A percentile compares a stretch with the other conserved stretches of the same genome.
Evolutionary conservation across 2,113 vertebrate species (phyloP).

Genomic region (Brachyhypopomus occidentalis): DNA sequence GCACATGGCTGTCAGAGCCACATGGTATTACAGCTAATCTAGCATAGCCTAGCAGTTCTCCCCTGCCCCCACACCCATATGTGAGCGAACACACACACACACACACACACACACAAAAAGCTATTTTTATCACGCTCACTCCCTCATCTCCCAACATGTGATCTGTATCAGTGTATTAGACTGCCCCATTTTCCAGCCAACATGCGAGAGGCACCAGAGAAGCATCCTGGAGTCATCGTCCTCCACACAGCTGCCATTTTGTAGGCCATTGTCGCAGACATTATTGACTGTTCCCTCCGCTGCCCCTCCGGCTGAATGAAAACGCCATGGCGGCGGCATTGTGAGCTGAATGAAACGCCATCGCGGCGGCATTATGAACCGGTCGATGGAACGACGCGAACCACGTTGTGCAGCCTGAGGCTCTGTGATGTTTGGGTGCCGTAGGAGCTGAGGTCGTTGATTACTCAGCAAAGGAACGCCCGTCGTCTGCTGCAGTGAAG

Average conservation of each 20-base stretch:
- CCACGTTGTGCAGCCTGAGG: not conserved
- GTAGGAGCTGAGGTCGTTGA: not conserved
- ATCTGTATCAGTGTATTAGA: conserved; percentile 43
- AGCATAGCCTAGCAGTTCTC: conserved; percentile 16
- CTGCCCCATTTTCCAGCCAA: conserved; percentile 42
- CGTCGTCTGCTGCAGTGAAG: too few species aligned
- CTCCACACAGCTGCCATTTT: conserved; percentile 21
- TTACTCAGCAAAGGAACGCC: not conserved
- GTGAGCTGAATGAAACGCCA: not conserved
- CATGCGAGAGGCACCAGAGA: conserved; percentile 35
- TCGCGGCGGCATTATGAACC: not conserved
- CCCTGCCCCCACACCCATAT: conserved; percentile 49
- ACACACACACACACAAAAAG: conserved; percentile 12
- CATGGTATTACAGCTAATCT: conserved; percentile 32
- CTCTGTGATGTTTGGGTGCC: not conserved
- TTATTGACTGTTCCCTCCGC: not conserved
- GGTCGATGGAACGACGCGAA: not conserved
- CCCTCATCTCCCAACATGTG: conserved; percentile 42
- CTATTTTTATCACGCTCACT: conserved; percentile 40
- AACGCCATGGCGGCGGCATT: not conserved
- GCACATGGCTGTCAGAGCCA: not conserved
- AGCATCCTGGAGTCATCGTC: not conserved
- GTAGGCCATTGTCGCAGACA: not conserved
- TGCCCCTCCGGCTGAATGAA: not conserved
- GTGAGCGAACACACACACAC: conserved; percentile 10